Percentiles rank a stretch among this genome's conserved stretches.
These are phyloP conservation scores for Byasa hedistus DNA, from an alignment of 2,888 invertebrate genomes.

Conservation along the genomic window DNA sequence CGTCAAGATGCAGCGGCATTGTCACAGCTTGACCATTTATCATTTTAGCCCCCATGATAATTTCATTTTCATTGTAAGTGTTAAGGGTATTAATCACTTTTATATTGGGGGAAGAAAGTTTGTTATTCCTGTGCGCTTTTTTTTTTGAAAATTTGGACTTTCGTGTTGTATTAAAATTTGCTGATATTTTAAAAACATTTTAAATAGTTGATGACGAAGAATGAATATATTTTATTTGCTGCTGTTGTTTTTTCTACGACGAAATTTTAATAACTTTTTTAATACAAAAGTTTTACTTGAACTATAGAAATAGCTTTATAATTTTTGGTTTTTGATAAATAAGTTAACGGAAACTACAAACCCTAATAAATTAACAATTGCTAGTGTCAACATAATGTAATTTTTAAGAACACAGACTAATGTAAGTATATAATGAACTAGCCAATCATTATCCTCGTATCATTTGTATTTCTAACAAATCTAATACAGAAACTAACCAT, in stretches of 20 bases:
- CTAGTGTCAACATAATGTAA: too few species aligned
- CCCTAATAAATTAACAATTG: background rate
- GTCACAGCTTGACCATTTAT: constrained; percentile 69
- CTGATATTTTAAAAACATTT: too few species aligned
- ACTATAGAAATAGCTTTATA: too few species aligned
- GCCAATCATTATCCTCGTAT: background rate
- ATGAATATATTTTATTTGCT: too few species aligned
- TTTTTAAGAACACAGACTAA: too few species aligned
- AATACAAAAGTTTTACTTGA: too few species aligned
- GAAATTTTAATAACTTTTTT: too few species aligned
- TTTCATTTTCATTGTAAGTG: constrained; percentile 63
- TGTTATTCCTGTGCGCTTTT: constrained; percentile 11
- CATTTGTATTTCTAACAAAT: background rate
- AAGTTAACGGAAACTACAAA: background rate
- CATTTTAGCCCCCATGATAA: constrained; percentile 56
- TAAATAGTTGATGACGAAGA: too few species aligned
- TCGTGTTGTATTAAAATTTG: background rate
- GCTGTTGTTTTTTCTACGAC: too few species aligned
- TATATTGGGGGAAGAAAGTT: constrained; percentile 28
- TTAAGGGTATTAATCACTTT: constrained; percentile 33
- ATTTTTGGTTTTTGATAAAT: too few species aligned
- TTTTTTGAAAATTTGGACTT: background rate
- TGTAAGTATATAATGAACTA: too few species aligned
- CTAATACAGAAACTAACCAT: background rate
- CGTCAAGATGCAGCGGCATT: constrained; percentile 56